Conservation (phyloP, 2,113 vertebrate genomes). For the Puffinus mauretanicus region DNA sequence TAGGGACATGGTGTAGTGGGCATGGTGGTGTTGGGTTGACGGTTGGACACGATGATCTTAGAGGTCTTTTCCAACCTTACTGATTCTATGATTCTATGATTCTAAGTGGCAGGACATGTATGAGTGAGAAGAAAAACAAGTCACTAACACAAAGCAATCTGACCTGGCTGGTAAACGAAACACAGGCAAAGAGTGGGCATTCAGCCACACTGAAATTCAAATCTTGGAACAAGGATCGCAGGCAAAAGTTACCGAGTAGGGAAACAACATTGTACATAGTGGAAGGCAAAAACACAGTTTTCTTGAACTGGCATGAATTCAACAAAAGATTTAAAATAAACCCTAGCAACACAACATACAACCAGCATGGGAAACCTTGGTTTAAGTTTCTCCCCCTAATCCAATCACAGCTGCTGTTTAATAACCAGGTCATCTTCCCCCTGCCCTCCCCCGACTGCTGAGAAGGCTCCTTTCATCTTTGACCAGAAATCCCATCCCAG, state of each 20-base stretch:
- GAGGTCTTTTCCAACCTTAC: too few species aligned
- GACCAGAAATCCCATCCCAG: not conserved
- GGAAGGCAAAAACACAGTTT: not conserved
- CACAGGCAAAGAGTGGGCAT: not conserved
- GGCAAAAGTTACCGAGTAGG: not conserved
- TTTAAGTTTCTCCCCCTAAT: not conserved
- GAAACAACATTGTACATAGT: not conserved
- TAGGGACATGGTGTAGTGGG: too few species aligned
- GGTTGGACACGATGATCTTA: too few species aligned
- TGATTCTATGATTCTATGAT: too few species aligned
- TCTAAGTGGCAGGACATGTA: not conserved
- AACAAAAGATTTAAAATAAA: not conserved
- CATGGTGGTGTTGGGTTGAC: too few species aligned
- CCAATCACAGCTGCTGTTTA: not conserved
- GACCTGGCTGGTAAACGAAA: not conserved
- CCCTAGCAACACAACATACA: not conserved
- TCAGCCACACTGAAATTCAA: not conserved
- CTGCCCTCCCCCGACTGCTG: not conserved
- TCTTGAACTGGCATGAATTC: slow-evolving; percentile 19
- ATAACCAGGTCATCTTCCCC: not conserved
- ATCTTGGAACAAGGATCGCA: not conserved
- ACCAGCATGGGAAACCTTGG: not conserved
- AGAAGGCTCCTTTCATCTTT: slow-evolving; percentile 7
- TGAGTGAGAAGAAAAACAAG: not conserved
- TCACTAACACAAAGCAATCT: not conserved